Conservation (phyloP, 2,888 invertebrate species). For the Nyleta sp. region DNA sequence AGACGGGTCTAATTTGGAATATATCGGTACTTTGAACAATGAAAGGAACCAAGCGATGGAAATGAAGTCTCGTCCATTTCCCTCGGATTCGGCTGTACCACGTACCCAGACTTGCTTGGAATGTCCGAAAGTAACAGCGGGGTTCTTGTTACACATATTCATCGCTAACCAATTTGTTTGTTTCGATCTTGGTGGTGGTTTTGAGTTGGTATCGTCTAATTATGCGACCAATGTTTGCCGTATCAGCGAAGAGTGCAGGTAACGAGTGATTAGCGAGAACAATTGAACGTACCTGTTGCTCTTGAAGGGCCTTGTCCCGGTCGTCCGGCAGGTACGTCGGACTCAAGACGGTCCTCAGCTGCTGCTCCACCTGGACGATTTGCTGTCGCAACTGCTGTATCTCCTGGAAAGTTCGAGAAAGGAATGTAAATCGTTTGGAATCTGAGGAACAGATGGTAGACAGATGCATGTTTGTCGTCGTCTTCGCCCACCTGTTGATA, state of each 20-base stretch:
- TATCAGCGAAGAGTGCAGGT: constrained; percentile 69
- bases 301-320: constrained; percentile 90
- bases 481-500: constrained; percentile 89
- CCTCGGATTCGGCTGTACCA: constrained; percentile 23
- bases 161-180: constrained; percentile 1
- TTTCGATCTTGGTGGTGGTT: constrained; percentile 75
- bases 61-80: constrained; percentile 63
- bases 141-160: constrained; percentile 49
- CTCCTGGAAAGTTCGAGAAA: constrained; percentile 85
- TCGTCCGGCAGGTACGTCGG: constrained; percentile 93
- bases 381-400: constrained; percentile 92
- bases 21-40: background rate
- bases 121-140: constrained; percentile 20
- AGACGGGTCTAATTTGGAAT: constrained; percentile 4
- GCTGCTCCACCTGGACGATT: constrained; percentile 94
- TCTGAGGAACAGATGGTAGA: no score
- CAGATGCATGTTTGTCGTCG: background rate
- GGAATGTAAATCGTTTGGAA: no score
- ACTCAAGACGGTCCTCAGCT: constrained; percentile 91
- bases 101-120: background rate
- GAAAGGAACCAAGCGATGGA: constrained; percentile 44
- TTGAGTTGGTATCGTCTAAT: constrained; percentile 78
- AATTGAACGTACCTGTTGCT: constrained; percentile 92
- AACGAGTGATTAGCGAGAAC: constrained; percentile 34
- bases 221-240: constrained; percentile 65